Evolutionary conservation across 2,113 vertebrate species (phyloP).

Genomic region (Microtus montanus): DNA sequence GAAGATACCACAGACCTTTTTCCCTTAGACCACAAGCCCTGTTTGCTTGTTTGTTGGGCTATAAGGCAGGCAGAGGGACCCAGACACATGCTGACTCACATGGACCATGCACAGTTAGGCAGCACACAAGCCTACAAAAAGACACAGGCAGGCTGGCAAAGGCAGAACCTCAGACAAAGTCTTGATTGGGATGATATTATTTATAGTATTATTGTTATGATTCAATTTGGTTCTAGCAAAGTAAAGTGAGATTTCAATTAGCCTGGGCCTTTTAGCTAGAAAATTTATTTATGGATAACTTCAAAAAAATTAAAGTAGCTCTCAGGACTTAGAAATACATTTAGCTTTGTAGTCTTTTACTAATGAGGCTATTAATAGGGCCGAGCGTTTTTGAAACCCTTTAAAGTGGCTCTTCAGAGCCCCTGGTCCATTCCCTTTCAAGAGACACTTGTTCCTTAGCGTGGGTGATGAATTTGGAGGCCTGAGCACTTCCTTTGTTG

Average conservation of each 20-base stretch:
- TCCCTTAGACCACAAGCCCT: background rate
- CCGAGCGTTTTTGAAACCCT: background rate
- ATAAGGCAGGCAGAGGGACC: background rate
- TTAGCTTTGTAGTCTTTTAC: constrained; percentile 33
- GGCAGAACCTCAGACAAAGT: background rate
- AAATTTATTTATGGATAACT: constrained; percentile 33
- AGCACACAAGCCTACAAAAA: too few relatives aligned
- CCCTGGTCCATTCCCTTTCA: constrained; percentile 20
- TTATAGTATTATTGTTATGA: background rate
- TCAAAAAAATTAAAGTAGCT: constrained; percentile 43
- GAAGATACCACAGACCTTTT: background rate
- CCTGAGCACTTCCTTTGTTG: constrained; percentile 21
- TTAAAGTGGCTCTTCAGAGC: background rate
- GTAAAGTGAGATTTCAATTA: constrained; percentile 24
- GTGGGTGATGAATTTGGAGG: background rate
- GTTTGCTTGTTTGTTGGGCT: background rate
- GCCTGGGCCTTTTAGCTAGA: background rate
- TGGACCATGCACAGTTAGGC: background rate
- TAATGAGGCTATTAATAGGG: constrained; percentile 45
- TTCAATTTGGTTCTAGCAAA: constrained; percentile 38
- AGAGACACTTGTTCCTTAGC: constrained; percentile 51
- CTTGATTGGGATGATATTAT: background rate
- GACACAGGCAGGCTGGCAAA: background rate
- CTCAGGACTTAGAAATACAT: constrained; percentile 25
- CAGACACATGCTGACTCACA: background rate